Conservation (phyloP, 1,140 invertebrate genomes). For the Pseudachorutes palmiensis region DNA sequence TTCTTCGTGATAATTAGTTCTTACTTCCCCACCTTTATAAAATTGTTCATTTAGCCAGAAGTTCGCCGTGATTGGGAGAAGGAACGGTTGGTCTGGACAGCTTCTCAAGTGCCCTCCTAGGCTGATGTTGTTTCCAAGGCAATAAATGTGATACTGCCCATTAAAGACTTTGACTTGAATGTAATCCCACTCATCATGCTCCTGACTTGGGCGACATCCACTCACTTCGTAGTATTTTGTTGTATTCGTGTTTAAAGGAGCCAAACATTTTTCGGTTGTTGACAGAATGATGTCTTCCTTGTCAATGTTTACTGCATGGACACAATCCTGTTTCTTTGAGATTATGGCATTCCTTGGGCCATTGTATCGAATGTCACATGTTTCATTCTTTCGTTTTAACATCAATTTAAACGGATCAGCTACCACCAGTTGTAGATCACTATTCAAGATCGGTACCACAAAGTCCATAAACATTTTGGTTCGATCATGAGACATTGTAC, state of each 20-base stretch:
- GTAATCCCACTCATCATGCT: slow-evolving; percentile 12
- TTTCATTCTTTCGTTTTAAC: slow-evolving; percentile 3
- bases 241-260: neutral
- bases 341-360: neutral
- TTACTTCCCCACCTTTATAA: neutral
- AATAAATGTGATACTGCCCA: slow-evolving; percentile 15
- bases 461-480: neutral
- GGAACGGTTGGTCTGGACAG: neutral
- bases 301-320: neutral
- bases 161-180: slow-evolving; percentile 4
- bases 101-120: neutral
- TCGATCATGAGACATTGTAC: neutral
- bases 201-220: neutral
- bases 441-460: neutral
- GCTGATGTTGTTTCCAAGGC: neutral
- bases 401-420: slow-evolving; percentile 16
- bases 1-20: neutral
- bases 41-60: slow-evolving; percentile 6
- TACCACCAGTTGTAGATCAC: neutral
- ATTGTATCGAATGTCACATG: neutral
- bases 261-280: neutral
- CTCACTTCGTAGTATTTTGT: neutral
- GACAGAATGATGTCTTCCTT: neutral
- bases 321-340: neutral
- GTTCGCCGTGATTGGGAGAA: slow-evolving; percentile 6